These are phyloP conservation scores for Thaumetopoea pityocampa DNA, from an alignment of 1,140 invertebrate genomes.

Conservation along the genomic window DNA sequence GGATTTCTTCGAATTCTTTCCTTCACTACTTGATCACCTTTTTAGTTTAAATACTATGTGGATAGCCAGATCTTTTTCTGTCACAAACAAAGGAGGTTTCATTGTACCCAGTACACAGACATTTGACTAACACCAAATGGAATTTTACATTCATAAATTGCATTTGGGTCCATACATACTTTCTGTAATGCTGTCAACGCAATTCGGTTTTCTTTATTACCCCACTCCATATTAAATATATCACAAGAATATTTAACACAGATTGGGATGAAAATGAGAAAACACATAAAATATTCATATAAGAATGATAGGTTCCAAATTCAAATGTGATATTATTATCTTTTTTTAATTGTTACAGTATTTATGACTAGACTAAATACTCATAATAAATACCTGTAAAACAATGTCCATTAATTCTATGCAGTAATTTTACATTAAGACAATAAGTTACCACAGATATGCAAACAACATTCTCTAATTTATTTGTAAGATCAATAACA, in stretches of 20 bases:
- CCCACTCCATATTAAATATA: conserved; percentile 14
- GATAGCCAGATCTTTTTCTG: no score
- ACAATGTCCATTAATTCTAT: no score
- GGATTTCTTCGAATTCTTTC: no score
- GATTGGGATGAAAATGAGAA: conserved; percentile 10
- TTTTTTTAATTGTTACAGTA: no score
- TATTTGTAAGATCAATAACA: no score
- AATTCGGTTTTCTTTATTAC: conserved; percentile 14
- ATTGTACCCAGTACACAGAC: conserved; percentile 1
- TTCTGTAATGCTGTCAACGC: conserved; percentile 9
- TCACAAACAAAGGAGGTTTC: neutral
- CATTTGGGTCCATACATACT: conserved; percentile 12
- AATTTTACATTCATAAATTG: conserved; percentile 4
- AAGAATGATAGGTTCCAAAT: conserved; percentile 15
- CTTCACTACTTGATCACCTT: neutral
- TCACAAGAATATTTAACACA: conserved; percentile 9
- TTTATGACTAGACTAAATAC: no score
- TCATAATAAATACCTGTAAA: no score
- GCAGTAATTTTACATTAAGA: no score
- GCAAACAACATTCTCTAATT: no score
- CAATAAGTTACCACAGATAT: no score
- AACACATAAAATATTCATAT: conserved; percentile 12
- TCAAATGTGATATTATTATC: no score
- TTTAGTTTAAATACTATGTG: neutral
- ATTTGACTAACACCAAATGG: conserved; percentile 8